Evolutionary conservation across 2,888 invertebrate species (phyloP), one percentile per base, ranked within the genome.

Genomic region (Trissolcus brochymenae): DNA sequence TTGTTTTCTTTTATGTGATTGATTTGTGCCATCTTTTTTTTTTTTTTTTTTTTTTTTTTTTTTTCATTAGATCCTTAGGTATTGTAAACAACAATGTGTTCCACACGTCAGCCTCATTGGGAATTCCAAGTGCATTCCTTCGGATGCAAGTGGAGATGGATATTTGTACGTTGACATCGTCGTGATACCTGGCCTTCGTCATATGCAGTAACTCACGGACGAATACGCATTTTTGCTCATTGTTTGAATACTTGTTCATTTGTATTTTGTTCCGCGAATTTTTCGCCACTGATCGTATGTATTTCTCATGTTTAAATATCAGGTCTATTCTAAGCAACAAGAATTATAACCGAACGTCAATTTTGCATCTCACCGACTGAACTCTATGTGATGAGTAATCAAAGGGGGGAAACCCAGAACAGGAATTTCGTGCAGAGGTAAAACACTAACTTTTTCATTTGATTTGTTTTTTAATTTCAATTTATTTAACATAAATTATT

Each of bases 71-170:
- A 71, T 66, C 57, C 43, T 62, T 46, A 41, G 65, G 56, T 54
- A 71, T 53, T 49, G 53, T 67, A 41, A 73, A 73, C 73, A 73
- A 67, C 55, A 64, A 35, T 35, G 35, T 35, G 9, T 35, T 6
- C 35, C 35, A 35, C 35, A 35, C 61, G 62, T 59, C 56, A 76
- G 66, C 68, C 70, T 79, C 62, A 79, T 79, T 78, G 43, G n/a
- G 62, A 75, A 79, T 79, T 79, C 76, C 46, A 75, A 73, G 46
- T 66, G 70, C 77, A 75, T 77, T 72, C 74, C 46, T 61, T 68
- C 49, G 71, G 50, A 74, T 75, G 72, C 72, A 61, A 56, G 73
- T 41, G 65, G 41, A 79, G 68, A 72, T 66, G 75, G 70, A 70
- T 78, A 66, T 76, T 66, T 78, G 75, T 77, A 65, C 70, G 72